Base-by-base conservation (phyloP, 2,888 invertebrate genomes). In the Drosophila longiperda region DNA sequence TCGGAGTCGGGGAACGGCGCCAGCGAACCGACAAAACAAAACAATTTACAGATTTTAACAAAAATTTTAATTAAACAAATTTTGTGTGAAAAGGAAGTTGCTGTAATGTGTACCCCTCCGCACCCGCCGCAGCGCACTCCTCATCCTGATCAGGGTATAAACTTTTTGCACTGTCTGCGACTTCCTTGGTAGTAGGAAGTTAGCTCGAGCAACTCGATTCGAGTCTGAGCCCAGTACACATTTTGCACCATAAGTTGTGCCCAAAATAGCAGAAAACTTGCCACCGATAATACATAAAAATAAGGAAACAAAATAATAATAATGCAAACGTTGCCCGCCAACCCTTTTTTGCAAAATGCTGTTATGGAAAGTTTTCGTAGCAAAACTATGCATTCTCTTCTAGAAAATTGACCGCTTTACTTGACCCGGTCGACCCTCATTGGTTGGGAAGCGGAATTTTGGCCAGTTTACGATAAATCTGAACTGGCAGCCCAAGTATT, bases 41-140 rank as follows among this genome's bases (percentile, higher is more conserved):
- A 87, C 86, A 87, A 87, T 87, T 87, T 89, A 88, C 90, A 79
- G 86, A 87, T 87, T 89, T 89, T 74, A 77, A 79, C 90, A 88
- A 88, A 87, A 87, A 89, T 89, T 87, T 87, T 87, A 87, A 87
- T 87, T 87, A 87, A 87, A 87, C 88, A 87, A 87, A 89, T 87
- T 89, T 89, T 82, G 83, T 82, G 84, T 71, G 86, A 66, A 89
- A 73, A 81, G 89, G 87, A 84, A 89, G 88, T 78, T 85, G 73
- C 71, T 61, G 64, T 68, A 75, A 76, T 82, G 75, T 71, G 82
- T 57, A 23, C 26, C 36, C 1, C 3, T n/a, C 17, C 17, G 1
- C 15, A 2, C 15, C 17, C 26, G n/a, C n/a, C 26, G 23, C 7
- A 45, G 2, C 1, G 23, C 15, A 15, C n/a, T 34, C 15, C 20